phyloP scores from a whole-genome alignment of 2,888 invertebrate species.

The Lumbricus terrestris region DNA sequence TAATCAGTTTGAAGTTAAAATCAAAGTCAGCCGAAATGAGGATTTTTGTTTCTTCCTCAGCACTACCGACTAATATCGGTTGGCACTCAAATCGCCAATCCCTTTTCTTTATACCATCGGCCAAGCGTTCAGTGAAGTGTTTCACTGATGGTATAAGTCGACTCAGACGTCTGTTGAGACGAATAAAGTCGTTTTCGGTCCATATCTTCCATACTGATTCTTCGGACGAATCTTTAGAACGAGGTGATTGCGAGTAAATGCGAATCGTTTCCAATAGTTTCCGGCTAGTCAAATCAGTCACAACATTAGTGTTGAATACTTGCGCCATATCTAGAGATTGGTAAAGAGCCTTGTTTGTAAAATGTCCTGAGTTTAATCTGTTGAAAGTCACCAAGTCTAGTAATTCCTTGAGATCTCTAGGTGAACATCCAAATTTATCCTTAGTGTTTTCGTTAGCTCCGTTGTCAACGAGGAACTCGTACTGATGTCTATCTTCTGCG shows the following conservation, averaged over 20 bases:
- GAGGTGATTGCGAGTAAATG: neutral
- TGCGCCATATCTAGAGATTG: neutral
- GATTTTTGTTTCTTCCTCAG: too few species aligned
- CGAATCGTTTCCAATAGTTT: neutral
- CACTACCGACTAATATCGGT: too few species aligned
- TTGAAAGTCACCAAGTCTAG: neutral
- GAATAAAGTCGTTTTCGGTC: too few species aligned
- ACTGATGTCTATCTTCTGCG: neutral
- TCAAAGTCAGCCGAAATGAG: too few species aligned
- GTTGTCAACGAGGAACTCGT: neutral
- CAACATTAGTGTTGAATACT: neutral
- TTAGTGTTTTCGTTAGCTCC: neutral
- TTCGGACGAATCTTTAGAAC: too few species aligned
- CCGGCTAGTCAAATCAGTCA: neutral
- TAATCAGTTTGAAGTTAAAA: too few species aligned
- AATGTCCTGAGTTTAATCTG: neutral
- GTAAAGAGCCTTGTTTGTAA: neutral
- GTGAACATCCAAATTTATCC: neutral
- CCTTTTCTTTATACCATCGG: too few species aligned
- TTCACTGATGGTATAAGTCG: too few species aligned
- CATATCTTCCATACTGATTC: too few species aligned
- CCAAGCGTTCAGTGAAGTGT: too few species aligned
- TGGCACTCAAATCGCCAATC: too few species aligned
- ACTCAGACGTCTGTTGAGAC: too few species aligned
- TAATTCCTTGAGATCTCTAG: neutral